Evolutionary conservation across 2,888 invertebrate genomes (phyloP).

Genomic region (Oxyteleia sp.): DNA sequence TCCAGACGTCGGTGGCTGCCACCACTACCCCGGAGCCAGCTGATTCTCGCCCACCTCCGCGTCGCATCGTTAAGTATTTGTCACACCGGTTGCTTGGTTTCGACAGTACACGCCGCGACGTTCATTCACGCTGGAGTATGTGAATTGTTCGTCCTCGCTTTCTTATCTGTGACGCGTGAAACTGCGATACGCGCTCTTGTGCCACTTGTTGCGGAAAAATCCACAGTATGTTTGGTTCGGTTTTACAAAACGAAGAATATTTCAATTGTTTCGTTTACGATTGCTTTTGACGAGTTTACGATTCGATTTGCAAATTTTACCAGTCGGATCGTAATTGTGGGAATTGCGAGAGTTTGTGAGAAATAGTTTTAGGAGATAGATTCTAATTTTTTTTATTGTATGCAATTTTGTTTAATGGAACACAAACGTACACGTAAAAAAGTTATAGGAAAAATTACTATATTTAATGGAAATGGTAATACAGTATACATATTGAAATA

Average conservation of each 20-base stretch:
- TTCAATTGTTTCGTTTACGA: neutral
- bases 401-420: too few species aligned
- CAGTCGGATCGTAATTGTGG: too few species aligned
- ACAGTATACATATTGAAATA: too few species aligned
- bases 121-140: slow-evolving; percentile 54
- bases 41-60: slow-evolving; percentile 74
- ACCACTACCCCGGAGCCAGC: slow-evolving; percentile 69
- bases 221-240: neutral
- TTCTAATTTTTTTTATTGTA: too few species aligned
- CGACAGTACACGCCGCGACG: slow-evolving; percentile 70
- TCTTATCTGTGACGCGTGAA: slow-evolving; percentile 38
- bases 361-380: too few species aligned
- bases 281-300: neutral
- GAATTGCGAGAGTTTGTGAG: too few species aligned
- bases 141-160: slow-evolving; percentile 27
- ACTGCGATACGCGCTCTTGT: slow-evolving; percentile 5
- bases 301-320: neutral
- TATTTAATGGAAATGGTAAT: too few species aligned
- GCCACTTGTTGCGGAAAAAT: neutral
- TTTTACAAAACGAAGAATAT: neutral
- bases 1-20: slow-evolving; percentile 48
- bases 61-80: slow-evolving; percentile 75
- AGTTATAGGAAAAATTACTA: too few species aligned
- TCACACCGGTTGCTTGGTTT: slow-evolving; percentile 73
- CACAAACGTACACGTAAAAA: too few species aligned